Evolutionary conservation across 37 sponge, comb jelly and placozoan species (phyloP).

Genomic region (Halichondria panicea): DNA sequence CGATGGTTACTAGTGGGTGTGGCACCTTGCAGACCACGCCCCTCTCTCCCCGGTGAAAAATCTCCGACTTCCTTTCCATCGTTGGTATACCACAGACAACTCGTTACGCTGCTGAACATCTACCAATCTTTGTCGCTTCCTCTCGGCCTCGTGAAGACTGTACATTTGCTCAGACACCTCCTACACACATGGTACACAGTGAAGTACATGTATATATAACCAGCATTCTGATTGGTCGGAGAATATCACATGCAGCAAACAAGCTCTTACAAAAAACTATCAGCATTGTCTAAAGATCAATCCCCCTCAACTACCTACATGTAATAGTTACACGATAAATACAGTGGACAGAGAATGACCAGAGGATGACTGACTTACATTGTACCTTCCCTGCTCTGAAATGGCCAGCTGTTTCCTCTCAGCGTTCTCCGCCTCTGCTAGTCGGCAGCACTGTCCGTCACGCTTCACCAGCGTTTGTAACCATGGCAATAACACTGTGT

Average conservation of each 20-base stretch:
- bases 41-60: slow-evolving; percentile 81
- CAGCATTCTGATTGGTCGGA: not conserved
- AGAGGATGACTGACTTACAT: not conserved
- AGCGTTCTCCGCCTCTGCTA: not conserved
- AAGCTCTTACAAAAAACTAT: no score
- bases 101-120: slow-evolving; percentile 36
- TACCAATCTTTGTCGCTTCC: slow-evolving; percentile 29
- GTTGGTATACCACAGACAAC: slow-evolving; percentile 26
- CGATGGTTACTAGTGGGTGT: no score
- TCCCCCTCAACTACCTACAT: not conserved
- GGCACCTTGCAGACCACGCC: slow-evolving; percentile 79
- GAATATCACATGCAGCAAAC: no score
- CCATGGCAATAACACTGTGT: slow-evolving; percentile 27
- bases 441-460: not conserved
- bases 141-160: slow-evolving; percentile 9
- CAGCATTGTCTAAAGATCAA: not conserved
- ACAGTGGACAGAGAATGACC: no score
- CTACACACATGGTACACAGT: not conserved
- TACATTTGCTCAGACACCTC: not conserved
- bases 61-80: slow-evolving; percentile 45
- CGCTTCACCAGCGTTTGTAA: not conserved
- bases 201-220: not conserved
- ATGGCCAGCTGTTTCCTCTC: not conserved
- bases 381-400: not conserved
- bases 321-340: no score